phyloP scores from a whole-genome alignment of 2,888 invertebrate species.

The Tetramorium bicarinatum region DNA sequence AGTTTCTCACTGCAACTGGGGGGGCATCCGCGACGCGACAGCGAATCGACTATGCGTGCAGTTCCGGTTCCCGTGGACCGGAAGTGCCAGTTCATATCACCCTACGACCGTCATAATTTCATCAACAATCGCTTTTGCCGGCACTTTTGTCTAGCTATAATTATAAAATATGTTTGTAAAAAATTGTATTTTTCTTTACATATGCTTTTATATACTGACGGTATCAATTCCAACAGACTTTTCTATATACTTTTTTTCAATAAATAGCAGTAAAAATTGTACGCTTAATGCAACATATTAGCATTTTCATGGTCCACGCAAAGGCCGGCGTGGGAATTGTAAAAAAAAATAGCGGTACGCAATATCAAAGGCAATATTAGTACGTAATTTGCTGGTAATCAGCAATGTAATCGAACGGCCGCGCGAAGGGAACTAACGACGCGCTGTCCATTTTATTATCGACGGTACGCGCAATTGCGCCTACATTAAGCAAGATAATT shows the following conservation, averaged over 20 bases:
- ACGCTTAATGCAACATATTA: constrained; percentile 11
- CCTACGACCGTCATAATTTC: constrained; percentile 38
- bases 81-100: constrained; percentile 65
- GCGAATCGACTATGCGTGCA: constrained; percentile 65
- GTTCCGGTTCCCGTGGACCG: constrained; percentile 73
- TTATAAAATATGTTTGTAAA: not conserved
- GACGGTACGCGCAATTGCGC: constrained; percentile 7
- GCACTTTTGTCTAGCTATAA: not conserved
- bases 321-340: not conserved
- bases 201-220: too few relatives aligned
- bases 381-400: constrained; percentile 3
- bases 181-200: not conserved
- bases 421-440: constrained; percentile 12
- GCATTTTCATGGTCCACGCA: not conserved
- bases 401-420: not conserved
- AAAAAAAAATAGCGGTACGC: not conserved
- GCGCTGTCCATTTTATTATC: constrained; percentile 26
- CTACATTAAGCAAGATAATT: constrained; percentile 13
- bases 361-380: constrained; percentile 19
- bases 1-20: constrained; percentile 65
- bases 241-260: not conserved
- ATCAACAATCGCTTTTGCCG: not conserved
- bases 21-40: constrained; percentile 65
- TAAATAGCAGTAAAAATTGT: not conserved
- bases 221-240: not conserved